Base-by-base conservation (phyloP, 2,797 vertebrate genomes). In the Propithecus deckenii region DNA sequence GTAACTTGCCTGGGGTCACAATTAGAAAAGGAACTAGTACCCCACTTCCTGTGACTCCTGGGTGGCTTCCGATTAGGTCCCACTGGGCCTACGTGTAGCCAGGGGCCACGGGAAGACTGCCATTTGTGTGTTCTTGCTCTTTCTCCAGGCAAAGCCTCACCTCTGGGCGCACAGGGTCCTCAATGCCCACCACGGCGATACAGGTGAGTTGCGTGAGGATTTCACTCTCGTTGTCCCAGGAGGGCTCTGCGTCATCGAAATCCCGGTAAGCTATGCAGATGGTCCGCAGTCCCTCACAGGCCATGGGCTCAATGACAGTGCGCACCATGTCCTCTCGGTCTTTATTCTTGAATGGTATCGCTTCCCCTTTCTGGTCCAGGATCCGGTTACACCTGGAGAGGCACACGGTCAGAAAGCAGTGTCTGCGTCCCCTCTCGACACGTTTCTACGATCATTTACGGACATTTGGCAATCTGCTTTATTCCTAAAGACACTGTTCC, bases 221-320 rank as follows among this genome's bases (percentile, higher is more conserved):
- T 4, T 99, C 99, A 0, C 96, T 99, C 98, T 99, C 99, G 0
- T 89, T 98, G 97, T 99, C 99, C 99, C 99, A 99, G 23, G 98
- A 92, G 0, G 99, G 99, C 96, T 99, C 99, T 0, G 94, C 0
- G 0, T 98, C 99, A 0, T 96, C 98, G 0, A 99, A 99, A 55
- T 99, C 99, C 48, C 99, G 99, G 98, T 98, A 99, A 0, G 99
- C 99, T 96, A 99, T 96, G 86, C 99, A 99, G 98, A 99, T 99
- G 94, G 99, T 99, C 46, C 99, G 98, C 86, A 99, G 99, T 0
- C 99, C 99, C 0, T 99, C 99, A 25, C 99, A 99, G 32, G 99
- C 99, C 99, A 99, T 99, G 41, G 99, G 99, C 98, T 99, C 99
- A 1, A 99, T 99, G 97, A 99, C 99, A 84, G 99, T 99, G 41